Evolutionary conservation across 2,113 vertebrate species (phyloP).

Genomic region (Aegotheles bennettii): DNA sequence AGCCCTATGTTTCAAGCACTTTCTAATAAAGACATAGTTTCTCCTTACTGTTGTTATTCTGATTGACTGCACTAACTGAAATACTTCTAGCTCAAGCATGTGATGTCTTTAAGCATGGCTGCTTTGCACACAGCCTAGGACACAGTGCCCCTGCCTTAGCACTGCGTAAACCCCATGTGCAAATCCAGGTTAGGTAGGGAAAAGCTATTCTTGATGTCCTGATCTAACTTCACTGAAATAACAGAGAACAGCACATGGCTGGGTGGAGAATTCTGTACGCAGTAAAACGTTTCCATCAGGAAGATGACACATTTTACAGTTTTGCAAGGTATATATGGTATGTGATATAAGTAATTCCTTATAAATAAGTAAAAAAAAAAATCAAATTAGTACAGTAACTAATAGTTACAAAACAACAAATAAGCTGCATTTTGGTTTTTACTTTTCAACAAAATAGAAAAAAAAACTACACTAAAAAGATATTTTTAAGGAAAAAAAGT

Average conservation of each 20-base stretch:
- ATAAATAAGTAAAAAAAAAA: background rate
- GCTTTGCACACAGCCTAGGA: background rate
- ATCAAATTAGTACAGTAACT: background rate
- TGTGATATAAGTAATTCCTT: background rate
- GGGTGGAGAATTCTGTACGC: background rate
- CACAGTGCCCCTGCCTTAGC: background rate
- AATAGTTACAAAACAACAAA: background rate
- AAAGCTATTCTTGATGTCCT: background rate
- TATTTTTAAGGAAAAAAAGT: background rate
- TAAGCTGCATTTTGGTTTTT: background rate
- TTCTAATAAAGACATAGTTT: fast-evolving
- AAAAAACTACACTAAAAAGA: background rate
- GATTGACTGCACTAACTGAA: background rate
- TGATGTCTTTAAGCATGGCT: background rate
- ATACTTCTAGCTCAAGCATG: background rate
- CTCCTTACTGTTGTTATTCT: background rate
- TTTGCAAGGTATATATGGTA: background rate
- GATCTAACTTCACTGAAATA: background rate
- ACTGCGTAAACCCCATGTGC: background rate
- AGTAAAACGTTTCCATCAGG: background rate
- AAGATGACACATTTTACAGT: background rate
- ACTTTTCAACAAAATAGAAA: background rate
- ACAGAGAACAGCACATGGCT: background rate
- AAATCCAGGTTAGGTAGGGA: background rate
- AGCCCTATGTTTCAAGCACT: background rate